Base-by-base conservation (phyloP, 1,140 invertebrate species). In the Coenobita brevimanus region DNA sequence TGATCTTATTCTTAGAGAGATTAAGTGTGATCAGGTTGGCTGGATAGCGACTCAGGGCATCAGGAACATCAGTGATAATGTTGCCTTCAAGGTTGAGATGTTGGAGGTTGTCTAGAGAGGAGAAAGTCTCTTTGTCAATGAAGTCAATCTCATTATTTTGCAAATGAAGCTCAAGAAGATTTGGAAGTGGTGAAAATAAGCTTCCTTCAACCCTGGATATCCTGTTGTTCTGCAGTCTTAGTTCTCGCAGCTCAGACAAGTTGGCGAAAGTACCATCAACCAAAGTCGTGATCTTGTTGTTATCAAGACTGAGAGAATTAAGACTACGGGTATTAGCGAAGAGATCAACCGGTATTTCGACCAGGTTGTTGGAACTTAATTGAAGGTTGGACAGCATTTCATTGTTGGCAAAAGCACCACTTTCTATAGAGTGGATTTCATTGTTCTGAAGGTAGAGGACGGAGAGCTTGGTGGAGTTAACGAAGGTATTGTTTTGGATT, bases 381-480 rank as follows among this genome's bases (percentile, higher is more conserved):
- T 97, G 96, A 4, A 98, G 93, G 93, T 98, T 96, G 57, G 95
- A 95, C 75, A 98, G 93, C 91, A 96, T 96, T 80, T 93, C 92
- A 82, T 97, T 92, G 30, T 95, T 95, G 38, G 94, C 93, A 80
- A 98, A 95, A 13, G 96, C 94, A 83, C 95, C 95, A 6, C 94
- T 92, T 92, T 97, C 95, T 69, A 98, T 95, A 87, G 94, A 93
- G 54, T 95, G 93, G 50, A 98, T 96, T 6, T 97, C 96, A 92
- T 98, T 98, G 89, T 97, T 95, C 91, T 97, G 96, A 67, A 98
- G 93, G 92, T 98, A 97, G 54, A 98, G 95, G 27, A 98, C 96
- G 1, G 95, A 95, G 24, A 98, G 93, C 75, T 95, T 95, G 0
- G 94, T 92, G 4, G 96, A 96, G 85, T 96, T 96, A 3, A 94